Percentiles rank a stretch among this genome's conserved stretches.
phyloP scores from a whole-genome alignment of 1,140 invertebrate species.

The Tetraneura akinire region DNA sequence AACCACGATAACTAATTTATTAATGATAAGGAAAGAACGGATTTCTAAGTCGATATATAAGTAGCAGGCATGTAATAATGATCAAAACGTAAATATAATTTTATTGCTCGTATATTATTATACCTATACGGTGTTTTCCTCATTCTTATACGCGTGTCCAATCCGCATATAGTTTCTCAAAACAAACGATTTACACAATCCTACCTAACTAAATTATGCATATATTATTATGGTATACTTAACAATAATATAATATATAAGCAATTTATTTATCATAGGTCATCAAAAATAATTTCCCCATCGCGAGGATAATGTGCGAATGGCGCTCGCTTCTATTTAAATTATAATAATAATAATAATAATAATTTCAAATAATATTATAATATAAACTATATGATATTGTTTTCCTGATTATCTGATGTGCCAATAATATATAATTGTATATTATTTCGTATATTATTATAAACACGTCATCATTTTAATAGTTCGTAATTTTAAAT shows the following conservation, averaged over 20 bases:
- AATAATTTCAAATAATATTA: not conserved
- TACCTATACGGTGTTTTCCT: too few species aligned
- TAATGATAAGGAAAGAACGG: conserved; percentile 23
- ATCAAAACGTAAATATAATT: conserved; percentile 21
- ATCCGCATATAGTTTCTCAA: too few species aligned
- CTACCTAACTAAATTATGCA: too few species aligned
- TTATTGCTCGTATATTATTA: conserved; percentile 14
- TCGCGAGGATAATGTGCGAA: too few species aligned
- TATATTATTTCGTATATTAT: not conserved
- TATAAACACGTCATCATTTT: not conserved
- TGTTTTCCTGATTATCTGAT: not conserved
- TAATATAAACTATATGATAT: not conserved
- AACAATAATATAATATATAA: too few species aligned
- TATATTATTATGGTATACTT: too few species aligned
- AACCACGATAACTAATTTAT: conserved; percentile 18
- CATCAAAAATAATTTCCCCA: too few species aligned
- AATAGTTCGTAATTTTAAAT: not conserved
- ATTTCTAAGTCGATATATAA: conserved; percentile 19
- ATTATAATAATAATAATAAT: too few species aligned
- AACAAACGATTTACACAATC: not conserved
- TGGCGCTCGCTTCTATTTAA: too few species aligned
- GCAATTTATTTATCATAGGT: too few species aligned
- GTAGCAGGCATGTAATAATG: too few species aligned
- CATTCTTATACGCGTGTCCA: not conserved
- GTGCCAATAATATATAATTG: not conserved